Evolutionary conservation across 2,113 vertebrate species (phyloP).

Genomic region (Camarhynchus parvulus): DNA sequence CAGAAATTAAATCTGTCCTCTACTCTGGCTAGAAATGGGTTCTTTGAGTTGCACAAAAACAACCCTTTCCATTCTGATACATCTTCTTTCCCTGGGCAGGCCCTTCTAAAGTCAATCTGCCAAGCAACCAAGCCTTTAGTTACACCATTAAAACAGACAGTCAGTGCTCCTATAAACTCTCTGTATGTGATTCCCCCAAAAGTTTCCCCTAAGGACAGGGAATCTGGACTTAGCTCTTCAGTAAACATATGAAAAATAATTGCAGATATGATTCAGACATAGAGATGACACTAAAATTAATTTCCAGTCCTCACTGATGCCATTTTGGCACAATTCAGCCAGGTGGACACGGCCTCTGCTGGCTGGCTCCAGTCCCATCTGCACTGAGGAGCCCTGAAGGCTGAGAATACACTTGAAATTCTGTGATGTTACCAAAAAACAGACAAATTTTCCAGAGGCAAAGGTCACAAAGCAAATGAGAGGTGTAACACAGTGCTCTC

Average conservation of each 20-base stretch:
- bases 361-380: neutral
- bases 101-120: neutral
- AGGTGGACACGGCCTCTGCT: fast-evolving
- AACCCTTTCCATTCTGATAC: neutral
- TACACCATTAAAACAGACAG: neutral
- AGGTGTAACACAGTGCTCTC: neutral
- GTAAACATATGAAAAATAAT: neutral
- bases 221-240: neutral
- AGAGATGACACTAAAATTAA: neutral
- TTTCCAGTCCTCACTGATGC: neutral
- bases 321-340: neutral
- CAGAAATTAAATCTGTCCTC: neutral
- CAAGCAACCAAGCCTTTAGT: neutral
- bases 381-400: neutral
- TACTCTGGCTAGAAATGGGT: neutral
- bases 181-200: neutral
- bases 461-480: neutral
- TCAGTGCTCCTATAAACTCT: neutral
- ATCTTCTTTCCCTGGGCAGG: neutral
- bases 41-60: neutral
- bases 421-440: neutral
- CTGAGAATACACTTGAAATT: neutral
- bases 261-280: neutral
- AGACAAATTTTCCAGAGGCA: neutral
- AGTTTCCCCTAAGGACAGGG: neutral